Evolutionary conservation across 1,140 invertebrate genomes (phyloP).

Genomic region (Pogonomyrmex californicus): DNA sequence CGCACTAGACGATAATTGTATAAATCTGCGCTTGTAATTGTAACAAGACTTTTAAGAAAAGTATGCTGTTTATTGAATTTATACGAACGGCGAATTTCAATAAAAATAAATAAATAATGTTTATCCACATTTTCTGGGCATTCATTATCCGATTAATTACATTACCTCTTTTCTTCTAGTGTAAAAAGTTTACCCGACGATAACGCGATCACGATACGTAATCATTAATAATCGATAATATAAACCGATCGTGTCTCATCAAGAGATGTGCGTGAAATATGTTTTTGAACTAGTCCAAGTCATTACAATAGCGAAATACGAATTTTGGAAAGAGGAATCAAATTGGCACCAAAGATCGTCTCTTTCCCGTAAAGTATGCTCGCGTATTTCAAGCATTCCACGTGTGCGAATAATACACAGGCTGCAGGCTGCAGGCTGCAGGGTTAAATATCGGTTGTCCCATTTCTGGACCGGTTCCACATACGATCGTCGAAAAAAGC

Average conservation of each 20-base stretch:
- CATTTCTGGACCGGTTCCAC: conserved; percentile 71
- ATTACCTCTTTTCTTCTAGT: background rate
- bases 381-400: conserved; percentile 20
- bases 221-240: no score
- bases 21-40: background rate
- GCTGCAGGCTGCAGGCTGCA: conserved; percentile 27
- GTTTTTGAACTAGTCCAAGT: no score
- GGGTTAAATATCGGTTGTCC: conserved; percentile 64
- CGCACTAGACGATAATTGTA: background rate
- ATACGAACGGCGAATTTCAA: background rate
- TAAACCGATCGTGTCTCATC: no score
- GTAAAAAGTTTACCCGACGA: background rate
- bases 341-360: conserved; percentile 11
- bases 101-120: conserved; percentile 17
- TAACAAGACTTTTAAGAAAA: background rate
- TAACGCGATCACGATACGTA: background rate
- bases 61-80: background rate
- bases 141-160: background rate
- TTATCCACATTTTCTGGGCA: background rate
- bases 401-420: background rate
- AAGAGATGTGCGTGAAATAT: no score
- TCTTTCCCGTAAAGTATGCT: background rate
- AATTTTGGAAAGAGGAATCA: background rate
- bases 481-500: conserved; percentile 58
- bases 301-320: conserved; percentile 28